Evolutionary conservation across 2,113 vertebrate species (phyloP), one percentile per base, ranked within the genome.

Genomic region (Psilopogon haemacephalus): DNA sequence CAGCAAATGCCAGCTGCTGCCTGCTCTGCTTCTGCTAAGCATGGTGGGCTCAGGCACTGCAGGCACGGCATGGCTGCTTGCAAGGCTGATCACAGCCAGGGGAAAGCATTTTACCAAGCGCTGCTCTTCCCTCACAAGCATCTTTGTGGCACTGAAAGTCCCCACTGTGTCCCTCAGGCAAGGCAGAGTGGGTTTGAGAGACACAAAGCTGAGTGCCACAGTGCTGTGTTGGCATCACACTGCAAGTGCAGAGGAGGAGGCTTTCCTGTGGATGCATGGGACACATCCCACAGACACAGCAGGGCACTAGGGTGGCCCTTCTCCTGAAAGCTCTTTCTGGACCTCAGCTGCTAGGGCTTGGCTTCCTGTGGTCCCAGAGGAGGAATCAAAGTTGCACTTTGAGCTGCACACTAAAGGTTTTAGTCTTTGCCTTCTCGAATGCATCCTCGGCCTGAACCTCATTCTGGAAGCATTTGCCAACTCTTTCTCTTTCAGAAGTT

Each of bases 121-220:
- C 56, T 64, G n/a, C 46, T 76, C 38, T 79, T 42, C 64, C 50
- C 30, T 83, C 37, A 12, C 30, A 64, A 75, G 18, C 0, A 2
- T 12, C 8, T 6, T 2, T 44, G 37, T n/a, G 55, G 28, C 23
- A 67, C 55, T 50, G 59, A 44, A 63, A 62, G 7, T 24, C 19
- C 16, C 4, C 8, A 15, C 6, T 0, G 0, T 8, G 40, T 27
- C 35, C 46, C 65, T 32, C 33, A 50, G 32, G 21, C 28, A n/a
- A 60, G 28, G 35, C 30, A 15, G 0, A 6, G 11, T 17, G 21
- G 19, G 12, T 79, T 59, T 40, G 27, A 27, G 63, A 42, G 60
- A 21, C 16, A 12, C 18, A 11, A 33, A 64, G 18, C 37, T 23
- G 35, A 30, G 23, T 56, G 60, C 55, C 38, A 35, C 0, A 1